Evolutionary conservation across 2,113 vertebrate species (phyloP).

Genomic region (Myiopsitta monachus): DNA sequence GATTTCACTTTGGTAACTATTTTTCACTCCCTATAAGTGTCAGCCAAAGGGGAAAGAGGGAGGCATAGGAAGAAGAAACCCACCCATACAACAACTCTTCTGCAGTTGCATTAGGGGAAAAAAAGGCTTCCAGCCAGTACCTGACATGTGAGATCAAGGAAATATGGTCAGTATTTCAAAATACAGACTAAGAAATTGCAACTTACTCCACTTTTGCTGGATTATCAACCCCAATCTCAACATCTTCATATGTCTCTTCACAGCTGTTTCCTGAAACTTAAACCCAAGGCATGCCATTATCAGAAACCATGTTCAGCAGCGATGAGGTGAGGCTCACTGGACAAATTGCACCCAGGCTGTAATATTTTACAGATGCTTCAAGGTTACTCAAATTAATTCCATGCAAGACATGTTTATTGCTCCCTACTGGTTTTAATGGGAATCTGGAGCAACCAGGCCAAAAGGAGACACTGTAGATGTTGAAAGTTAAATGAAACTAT

Average conservation of each 20-base stretch:
- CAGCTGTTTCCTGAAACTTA: slow-evolving; percentile 82
- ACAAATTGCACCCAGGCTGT: not conserved
- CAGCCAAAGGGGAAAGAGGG: not conserved
- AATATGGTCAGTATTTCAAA: not conserved
- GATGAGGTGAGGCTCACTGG: not conserved
- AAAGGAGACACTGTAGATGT: not conserved
- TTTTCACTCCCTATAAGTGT: not conserved
- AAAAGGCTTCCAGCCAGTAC: not conserved
- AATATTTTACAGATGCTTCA: not conserved
- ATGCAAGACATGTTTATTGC: not conserved
- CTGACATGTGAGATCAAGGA: not conserved
- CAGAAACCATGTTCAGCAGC: not conserved
- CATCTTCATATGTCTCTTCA: slow-evolving; percentile 82
- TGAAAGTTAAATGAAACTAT: not conserved
- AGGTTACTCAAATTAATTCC: not conserved
- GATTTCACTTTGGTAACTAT: not conserved
- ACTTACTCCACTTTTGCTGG: slow-evolving; percentile 65
- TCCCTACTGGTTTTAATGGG: not conserved
- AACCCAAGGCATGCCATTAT: not conserved
- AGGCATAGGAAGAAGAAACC: not conserved
- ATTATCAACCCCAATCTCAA: slow-evolving; percentile 50
- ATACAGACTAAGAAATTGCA: not conserved
- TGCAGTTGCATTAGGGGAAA: not conserved
- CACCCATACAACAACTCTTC: not conserved
- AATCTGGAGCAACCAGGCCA: not conserved